Conservation (phyloP, 2,888 invertebrate species). For the Troides oblongomaculatus region DNA sequence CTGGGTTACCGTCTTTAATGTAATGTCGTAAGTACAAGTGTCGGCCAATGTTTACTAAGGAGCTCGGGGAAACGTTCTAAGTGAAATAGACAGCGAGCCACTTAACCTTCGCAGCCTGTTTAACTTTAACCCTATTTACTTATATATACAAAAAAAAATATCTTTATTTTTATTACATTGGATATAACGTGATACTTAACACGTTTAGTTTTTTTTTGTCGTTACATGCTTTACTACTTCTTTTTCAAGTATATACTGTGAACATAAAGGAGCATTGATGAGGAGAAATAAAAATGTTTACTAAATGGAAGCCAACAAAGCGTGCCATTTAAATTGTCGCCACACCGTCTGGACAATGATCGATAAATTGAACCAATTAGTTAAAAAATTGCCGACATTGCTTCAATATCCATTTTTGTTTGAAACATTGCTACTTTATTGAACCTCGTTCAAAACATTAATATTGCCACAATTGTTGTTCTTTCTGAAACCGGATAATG, state of each 20-base stretch:
- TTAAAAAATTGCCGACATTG: conserved; percentile 19
- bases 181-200: too few species aligned
- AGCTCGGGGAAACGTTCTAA: conserved; percentile 61
- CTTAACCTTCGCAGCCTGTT: conserved; percentile 73
- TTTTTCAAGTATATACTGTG: too few species aligned
- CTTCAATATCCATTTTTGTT: background rate
- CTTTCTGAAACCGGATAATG: too few species aligned
- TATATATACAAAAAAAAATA: too few species aligned
- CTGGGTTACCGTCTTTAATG: conserved; percentile 53
- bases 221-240: background rate
- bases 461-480: too few species aligned
- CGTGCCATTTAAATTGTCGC: conserved; percentile 50
- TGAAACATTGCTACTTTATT: too few species aligned
- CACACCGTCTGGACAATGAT: conserved; percentile 54
- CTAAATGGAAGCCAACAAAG: conserved; percentile 30
- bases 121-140: conserved; percentile 52
- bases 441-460: too few species aligned
- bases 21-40: conserved; percentile 55
- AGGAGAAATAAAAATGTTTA: conserved; percentile 9
- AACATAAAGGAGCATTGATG: background rate
- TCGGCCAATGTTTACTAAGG: conserved; percentile 52
- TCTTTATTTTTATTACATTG: too few species aligned
- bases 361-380: conserved; percentile 65
- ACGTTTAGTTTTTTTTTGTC: too few species aligned
- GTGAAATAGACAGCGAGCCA: conserved; percentile 69